Percentiles rank a stretch among this genome's conserved stretches.
Evolutionary conservation across 2,888 invertebrate genomes (phyloP).

Genomic region (Tortrix viridana): DNA sequence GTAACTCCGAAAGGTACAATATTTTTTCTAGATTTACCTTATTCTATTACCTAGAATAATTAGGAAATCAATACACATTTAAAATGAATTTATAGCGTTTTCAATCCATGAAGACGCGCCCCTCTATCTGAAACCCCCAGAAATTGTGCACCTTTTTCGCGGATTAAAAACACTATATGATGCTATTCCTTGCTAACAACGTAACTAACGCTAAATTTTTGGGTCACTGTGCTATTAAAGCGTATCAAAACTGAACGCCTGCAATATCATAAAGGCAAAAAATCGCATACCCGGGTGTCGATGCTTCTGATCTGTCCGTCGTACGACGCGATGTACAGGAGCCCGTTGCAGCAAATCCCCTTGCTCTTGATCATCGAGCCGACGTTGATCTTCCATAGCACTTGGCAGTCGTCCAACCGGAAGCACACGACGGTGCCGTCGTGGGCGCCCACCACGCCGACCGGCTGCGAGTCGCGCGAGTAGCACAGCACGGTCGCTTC

Average conservation of each 20-base stretch:
- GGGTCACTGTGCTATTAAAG: neutral
- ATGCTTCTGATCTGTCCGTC: constrained; percentile 87
- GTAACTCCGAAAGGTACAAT: no score
- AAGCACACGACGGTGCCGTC: constrained; percentile 89
- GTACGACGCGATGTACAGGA: constrained; percentile 88
- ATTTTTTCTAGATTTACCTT: no score
- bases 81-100: no score
- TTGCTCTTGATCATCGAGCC: constrained; percentile 87
- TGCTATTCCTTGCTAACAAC: no score
- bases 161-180: no score
- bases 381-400: constrained; percentile 86
- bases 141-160: no score
- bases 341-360: constrained; percentile 60
- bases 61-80: no score
- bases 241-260: constrained; percentile 5
- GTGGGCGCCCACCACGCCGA: constrained; percentile 90
- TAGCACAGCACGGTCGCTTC: constrained; percentile 86
- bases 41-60: no score
- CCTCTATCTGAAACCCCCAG: no score
- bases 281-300: constrained; percentile 71
- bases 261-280: constrained; percentile 12
- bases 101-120: no score
- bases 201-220: no score
- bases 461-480: constrained; percentile 45
- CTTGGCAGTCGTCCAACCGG: constrained; percentile 75